Percentiles rank a stretch among this genome's conserved stretches.
Conservation (phyloP, 2,888 invertebrate genomes). For the Dione juno region DNA sequence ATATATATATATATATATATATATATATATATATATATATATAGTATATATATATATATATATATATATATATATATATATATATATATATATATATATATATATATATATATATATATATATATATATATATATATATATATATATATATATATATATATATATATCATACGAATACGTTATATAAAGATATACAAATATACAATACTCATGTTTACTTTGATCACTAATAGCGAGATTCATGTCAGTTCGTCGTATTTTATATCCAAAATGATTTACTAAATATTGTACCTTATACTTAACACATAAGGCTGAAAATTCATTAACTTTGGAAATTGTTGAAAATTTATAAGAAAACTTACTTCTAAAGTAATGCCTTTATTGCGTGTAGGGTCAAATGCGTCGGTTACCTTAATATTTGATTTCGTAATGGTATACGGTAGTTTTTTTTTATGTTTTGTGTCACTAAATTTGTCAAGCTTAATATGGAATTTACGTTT, state of each 20-base stretch:
- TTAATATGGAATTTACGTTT: background rate
- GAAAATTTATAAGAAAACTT: background rate
- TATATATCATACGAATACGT: background rate
- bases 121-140: no score
- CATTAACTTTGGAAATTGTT: background rate
- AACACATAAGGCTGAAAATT: background rate
- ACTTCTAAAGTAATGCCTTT: slow-evolving; percentile 26
- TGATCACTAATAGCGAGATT: slow-evolving; percentile 17
- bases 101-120: no score
- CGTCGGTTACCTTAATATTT: slow-evolving; percentile 32
- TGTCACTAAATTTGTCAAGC: slow-evolving; percentile 1
- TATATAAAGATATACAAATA: background rate
- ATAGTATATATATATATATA: no score
- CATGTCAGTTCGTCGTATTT: slow-evolving; percentile 3
- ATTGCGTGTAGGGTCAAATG: slow-evolving; percentile 35
- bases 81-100: no score
- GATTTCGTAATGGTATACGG: slow-evolving; percentile 26
- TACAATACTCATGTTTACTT: slow-evolving; percentile 10
- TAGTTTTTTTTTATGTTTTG: slow-evolving; percentile 14
- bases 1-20: no score
- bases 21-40: no score
- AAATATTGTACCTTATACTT: background rate
- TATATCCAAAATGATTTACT: background rate
- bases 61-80: no score
- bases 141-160: background rate